phyloP scores from a whole-genome alignment of 2,888 invertebrate genomes.

The Nasonia oneida region DNA sequence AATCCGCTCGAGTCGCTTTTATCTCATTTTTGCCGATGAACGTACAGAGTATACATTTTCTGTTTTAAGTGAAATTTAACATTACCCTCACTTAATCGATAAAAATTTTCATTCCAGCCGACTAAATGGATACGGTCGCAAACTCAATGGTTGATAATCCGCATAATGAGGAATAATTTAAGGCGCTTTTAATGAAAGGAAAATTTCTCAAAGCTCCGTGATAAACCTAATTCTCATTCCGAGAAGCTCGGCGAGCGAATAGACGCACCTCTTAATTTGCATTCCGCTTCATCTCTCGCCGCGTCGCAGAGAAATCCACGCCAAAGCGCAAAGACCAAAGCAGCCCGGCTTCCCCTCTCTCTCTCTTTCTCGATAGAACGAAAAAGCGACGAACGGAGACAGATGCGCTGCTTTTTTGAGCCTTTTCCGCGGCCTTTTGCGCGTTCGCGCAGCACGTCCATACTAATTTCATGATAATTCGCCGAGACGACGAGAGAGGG shows the following conservation, averaged over 20 bases:
- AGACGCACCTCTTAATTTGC: conserved; percentile 7
- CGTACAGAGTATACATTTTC: neutral
- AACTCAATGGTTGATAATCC: too few relatives aligned
- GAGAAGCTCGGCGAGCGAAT: neutral
- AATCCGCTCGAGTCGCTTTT: conserved; percentile 3
- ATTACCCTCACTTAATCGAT: too few relatives aligned
- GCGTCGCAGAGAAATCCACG: neutral
- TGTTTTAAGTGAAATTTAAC: too few relatives aligned
- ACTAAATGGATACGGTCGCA: too few relatives aligned
- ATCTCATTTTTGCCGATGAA: neutral
- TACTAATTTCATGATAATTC: conserved; percentile 66
- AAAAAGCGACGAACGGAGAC: neutral
- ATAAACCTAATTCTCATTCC: neutral
- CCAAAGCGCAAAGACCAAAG: neutral
- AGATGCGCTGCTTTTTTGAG: neutral
- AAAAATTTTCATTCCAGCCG: too few relatives aligned
- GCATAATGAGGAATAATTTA: too few relatives aligned
- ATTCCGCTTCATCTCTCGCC: neutral
- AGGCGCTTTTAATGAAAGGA: neutral
- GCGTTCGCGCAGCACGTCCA: conserved; percentile 17
- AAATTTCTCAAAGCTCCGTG: neutral
- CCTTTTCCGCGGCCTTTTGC: neutral
- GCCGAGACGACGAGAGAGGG: neutral
- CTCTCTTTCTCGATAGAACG: neutral
- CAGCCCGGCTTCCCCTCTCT: neutral